phyloP scores from a whole-genome alignment of 2,888 invertebrate genomes.

The Drosophila nigricruria region DNA sequence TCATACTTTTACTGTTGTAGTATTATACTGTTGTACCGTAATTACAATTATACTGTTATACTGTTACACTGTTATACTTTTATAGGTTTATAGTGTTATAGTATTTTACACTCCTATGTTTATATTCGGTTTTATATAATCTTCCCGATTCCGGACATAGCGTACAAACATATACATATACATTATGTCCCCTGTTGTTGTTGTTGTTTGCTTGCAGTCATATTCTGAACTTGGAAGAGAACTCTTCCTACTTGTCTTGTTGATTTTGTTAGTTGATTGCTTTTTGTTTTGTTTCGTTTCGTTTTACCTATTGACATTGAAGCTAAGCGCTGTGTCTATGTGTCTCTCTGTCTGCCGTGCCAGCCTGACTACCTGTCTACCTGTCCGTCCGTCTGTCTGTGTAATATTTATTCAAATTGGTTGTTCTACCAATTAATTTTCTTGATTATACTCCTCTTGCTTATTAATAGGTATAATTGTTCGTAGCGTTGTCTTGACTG shows the following conservation, averaged over 20 bases:
- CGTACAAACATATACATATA: neutral
- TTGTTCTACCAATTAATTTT: constrained; percentile 18
- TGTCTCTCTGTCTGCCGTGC: too few relatives aligned
- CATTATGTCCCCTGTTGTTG: neutral
- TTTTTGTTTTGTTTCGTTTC: constrained; percentile 1
- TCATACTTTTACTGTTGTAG: neutral
- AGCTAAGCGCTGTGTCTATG: neutral
- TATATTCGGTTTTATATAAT: neutral
- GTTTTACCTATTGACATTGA: constrained; percentile 13
- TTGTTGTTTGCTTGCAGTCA: neutral
- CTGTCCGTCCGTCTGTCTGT: neutral
- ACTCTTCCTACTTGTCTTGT: neutral
- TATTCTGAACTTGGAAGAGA: neutral
- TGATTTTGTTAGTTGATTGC: constrained; percentile 7
- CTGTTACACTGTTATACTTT: neutral
- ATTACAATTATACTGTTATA: neutral
- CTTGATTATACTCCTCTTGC: neutral
- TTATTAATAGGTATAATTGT: constrained; percentile 14
- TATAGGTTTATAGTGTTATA: neutral
- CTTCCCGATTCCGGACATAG: neutral
- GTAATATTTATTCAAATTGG: constrained; percentile 20
- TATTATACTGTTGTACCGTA: neutral
- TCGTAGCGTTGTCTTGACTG: constrained; percentile 5
- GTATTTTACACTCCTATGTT: neutral
- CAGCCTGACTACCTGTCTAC: neutral